Evolutionary conservation across 2,797 vertebrate genomes (phyloP).

Genomic region (Tangara arthus): DNA sequence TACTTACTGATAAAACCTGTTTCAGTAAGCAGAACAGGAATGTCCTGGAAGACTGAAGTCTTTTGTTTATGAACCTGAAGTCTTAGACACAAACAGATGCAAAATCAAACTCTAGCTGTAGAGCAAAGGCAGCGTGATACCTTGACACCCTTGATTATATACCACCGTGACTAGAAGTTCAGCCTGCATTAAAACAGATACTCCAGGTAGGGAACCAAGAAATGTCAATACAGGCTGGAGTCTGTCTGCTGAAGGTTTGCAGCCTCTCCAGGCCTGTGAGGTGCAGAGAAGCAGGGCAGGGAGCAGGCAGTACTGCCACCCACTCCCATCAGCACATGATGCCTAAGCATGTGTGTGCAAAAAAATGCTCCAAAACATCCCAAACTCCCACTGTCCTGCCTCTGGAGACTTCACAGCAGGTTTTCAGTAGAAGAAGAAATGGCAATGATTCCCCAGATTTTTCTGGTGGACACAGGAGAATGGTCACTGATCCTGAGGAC

Average conservation of each 20-base stretch:
- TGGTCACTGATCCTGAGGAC: neutral
- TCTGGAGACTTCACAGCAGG: neutral
- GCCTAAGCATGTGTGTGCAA: fast-evolving
- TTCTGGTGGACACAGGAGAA: neutral
- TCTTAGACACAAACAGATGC: neutral
- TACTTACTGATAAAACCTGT: neutral
- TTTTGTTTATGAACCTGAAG: neutral
- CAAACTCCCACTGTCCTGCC: neutral
- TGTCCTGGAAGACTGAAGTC: neutral
- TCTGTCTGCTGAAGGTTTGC: neutral
- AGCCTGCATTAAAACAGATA: neutral
- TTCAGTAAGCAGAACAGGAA: neutral
- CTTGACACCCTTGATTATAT: neutral
- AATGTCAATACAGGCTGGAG: neutral
- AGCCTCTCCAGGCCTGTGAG: neutral
- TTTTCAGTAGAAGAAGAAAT: neutral
- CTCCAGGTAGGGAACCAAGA: neutral
- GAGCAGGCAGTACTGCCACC: neutral
- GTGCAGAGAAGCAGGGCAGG: neutral
- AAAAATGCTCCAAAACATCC: neutral
- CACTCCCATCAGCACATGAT: neutral
- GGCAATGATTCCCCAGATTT: fast-evolving
- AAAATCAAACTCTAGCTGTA: neutral
- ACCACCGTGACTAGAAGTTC: neutral
- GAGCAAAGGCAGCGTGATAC: neutral